These are phyloP conservation scores for Brachirus orientalis DNA, from an alignment of 2,113 vertebrate species.

Conservation along the genomic window DNA sequence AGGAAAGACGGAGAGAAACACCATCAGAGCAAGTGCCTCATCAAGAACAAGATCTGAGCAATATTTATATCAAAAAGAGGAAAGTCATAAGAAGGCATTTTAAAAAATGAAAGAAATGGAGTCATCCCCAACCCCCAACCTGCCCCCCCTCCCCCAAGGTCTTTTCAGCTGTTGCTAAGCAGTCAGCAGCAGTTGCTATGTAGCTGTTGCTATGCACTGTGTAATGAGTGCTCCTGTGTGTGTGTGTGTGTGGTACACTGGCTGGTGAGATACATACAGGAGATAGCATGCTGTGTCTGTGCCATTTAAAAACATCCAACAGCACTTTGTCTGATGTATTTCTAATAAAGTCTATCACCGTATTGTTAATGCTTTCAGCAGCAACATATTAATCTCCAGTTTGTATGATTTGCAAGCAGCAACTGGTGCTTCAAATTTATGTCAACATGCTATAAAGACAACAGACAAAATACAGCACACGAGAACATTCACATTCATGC, in stretches of 20 bases:
- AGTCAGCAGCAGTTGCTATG: constrained; percentile 81
- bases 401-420: constrained; percentile 6
- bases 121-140: constrained; percentile 56
- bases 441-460: neutral
- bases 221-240: constrained; percentile 72
- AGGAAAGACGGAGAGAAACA: constrained; percentile 24
- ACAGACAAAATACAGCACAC: constrained; percentile 15
- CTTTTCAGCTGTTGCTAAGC: constrained; percentile 82
- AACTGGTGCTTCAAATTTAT: constrained; percentile 15
- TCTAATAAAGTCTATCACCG: constrained; percentile 26
- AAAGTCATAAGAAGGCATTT: constrained; percentile 56
- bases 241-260: constrained; percentile 69
- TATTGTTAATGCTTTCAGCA: constrained; percentile 36
- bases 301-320: constrained; percentile 61
- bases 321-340: constrained; percentile 50
- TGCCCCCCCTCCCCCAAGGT: constrained; percentile 34
- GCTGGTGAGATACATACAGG: constrained; percentile 76
- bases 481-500: neutral
- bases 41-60: constrained; percentile 11
- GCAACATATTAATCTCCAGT: constrained; percentile 21
- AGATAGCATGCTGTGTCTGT: constrained; percentile 60
- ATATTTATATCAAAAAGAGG: neutral
- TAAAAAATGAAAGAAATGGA: constrained; percentile 61
- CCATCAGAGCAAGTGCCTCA: constrained; percentile 43
- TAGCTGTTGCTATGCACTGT: constrained; percentile 81